phyloP scores from a whole-genome alignment of 2,113 vertebrate species.

The Antechinus stuartii region DNA sequence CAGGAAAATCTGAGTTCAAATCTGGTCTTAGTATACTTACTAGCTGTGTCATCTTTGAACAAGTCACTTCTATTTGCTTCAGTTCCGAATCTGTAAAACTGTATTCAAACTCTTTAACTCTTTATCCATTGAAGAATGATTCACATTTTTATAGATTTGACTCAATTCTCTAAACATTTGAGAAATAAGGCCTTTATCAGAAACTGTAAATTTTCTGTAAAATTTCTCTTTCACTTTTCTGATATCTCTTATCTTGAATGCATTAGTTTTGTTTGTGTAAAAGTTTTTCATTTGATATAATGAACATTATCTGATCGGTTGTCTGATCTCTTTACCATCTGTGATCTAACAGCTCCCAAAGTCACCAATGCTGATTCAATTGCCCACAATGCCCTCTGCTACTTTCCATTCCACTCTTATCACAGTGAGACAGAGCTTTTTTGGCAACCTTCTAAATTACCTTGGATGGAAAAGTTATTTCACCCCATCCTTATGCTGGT shows the following conservation, averaged over 20 bases:
- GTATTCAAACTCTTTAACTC: background rate
- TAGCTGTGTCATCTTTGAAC: no score
- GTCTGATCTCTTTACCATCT: background rate
- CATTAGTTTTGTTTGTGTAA: background rate
- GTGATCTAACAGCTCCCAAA: background rate
- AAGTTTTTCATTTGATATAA: background rate
- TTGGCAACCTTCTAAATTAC: background rate
- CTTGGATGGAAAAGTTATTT: background rate
- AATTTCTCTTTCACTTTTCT: background rate
- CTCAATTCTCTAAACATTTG: background rate
- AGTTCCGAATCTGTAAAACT: background rate
- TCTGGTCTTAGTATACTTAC: background rate
- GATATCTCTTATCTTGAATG: background rate
- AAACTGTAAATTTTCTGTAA: background rate
- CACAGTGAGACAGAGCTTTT: background rate
- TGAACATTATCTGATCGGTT: background rate
- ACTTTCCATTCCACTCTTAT: background rate
- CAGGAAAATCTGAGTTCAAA: background rate
- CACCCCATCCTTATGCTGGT: background rate
- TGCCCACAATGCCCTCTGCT: background rate
- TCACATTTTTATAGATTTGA: background rate
- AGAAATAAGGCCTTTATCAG: background rate
- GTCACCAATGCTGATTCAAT: background rate
- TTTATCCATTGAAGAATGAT: background rate
- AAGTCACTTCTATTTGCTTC: background rate